Conservation (phyloP, 2,797 vertebrate species). For the Notolabrus celidotus region DNA sequence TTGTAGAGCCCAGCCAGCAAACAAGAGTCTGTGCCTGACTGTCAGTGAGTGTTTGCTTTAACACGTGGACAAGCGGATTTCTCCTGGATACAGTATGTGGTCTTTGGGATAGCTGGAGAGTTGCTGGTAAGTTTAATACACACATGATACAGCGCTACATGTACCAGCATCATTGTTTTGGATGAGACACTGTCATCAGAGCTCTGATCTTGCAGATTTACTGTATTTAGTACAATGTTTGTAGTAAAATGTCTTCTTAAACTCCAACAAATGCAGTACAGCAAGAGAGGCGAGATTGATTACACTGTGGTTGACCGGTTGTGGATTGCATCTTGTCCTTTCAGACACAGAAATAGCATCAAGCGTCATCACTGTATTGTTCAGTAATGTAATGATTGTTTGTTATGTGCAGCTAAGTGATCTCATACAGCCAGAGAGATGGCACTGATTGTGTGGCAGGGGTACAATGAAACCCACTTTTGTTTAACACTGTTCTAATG, state of each 20-base stretch:
- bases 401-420: conserved; percentile 13
- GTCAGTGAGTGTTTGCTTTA: conserved; percentile 31
- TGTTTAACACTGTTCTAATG: background rate
- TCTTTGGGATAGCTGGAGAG: conserved; percentile 64
- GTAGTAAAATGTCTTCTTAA: background rate
- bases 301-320: background rate
- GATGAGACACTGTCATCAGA: background rate
- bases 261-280: background rate
- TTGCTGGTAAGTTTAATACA: conserved; percentile 66
- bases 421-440: conserved; percentile 21
- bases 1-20: conserved; percentile 23
- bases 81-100: conserved; percentile 61
- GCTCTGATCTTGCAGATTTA: conserved; percentile 2
- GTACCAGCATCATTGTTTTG: background rate
- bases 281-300: conserved; percentile 8
- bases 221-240: background rate
- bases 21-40: conserved; percentile 29
- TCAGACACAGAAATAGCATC: conserved; percentile 31
- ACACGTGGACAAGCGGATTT: conserved; percentile 61
- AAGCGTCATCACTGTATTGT: conserved; percentile 10
- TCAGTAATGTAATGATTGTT: conserved; percentile 16
- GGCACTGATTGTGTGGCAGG: conserved; percentile 25
- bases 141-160: too few relatives aligned
- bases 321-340: conserved; percentile 26
- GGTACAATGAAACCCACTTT: conserved; percentile 1